Percentiles rank a stretch among this genome's conserved stretches.
These are phyloP conservation scores for Eulemur rubriventer DNA, from an alignment of 2,797 vertebrate species.

Conservation along the genomic window DNA sequence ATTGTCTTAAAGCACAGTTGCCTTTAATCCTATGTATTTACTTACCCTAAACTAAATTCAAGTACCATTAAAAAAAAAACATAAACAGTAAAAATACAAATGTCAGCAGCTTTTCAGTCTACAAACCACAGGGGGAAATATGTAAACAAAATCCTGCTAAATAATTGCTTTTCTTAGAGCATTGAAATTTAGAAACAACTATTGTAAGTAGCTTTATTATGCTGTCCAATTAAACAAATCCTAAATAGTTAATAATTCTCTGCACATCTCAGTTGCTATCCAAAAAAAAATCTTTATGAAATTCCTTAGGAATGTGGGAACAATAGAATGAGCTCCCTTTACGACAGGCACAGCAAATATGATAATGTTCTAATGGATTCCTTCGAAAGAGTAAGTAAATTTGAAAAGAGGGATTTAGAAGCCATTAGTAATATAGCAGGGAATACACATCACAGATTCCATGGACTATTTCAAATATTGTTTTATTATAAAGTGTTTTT, in stretches of 20 bases:
- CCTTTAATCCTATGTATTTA: not conserved
- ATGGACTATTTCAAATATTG: not conserved
- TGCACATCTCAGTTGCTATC: not conserved
- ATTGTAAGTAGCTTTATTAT: conserved; percentile 42
- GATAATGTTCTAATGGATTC: not conserved
- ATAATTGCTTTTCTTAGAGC: conserved; percentile 51
- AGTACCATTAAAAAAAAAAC: not conserved
- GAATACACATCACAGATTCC: not conserved
- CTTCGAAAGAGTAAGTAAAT: not conserved
- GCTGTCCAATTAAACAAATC: conserved; percentile 34
- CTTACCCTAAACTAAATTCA: conserved; percentile 5
- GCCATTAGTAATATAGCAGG: not conserved
- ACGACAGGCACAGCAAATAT: not conserved
- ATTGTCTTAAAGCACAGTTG: not conserved
- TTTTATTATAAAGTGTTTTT: not conserved
- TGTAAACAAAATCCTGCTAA: conserved; percentile 56
- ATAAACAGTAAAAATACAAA: conserved; percentile 37
- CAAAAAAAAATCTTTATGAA: not conserved
- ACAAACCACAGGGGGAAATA: conserved; percentile 34
- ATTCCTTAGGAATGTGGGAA: not conserved
- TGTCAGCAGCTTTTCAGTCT: conserved; percentile 45
- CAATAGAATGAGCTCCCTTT: not conserved
- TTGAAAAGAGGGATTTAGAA: not conserved
- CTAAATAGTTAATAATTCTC: conserved; percentile 33
- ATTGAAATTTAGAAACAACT: conserved; percentile 34